Evolutionary conservation across 2,888 invertebrate genomes (phyloP), one percentile per base, ranked within the genome.

Genomic region (Dasysyrphus albostriatus): DNA sequence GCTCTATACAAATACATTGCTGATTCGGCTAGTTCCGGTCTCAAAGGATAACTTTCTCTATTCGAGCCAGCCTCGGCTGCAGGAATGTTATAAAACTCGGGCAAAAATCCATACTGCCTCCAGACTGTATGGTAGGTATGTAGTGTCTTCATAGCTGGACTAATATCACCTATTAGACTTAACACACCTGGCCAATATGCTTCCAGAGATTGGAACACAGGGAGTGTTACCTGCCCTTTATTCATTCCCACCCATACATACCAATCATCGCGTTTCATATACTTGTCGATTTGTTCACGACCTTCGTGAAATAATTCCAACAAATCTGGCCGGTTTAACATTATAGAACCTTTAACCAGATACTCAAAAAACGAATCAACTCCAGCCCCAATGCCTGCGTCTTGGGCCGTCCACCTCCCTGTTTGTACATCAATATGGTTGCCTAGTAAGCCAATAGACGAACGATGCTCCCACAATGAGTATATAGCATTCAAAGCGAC

Each of bases 161-260:
- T 96, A 12, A 97, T 95, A 91, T 99, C 98, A 7, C 99, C 97
- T 88, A 97, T 95, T 19, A 98, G 94, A 89, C 96, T 96, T 76
- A 99, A 94, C 37, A 99, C 94, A 0, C 99, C 99, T 0, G 99
- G 99, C 98, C 99, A 99, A 92, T 98, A 99, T 0, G 99, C 97
- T 93, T 99, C 99, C 29, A 99, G 94, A 0, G 98, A 99, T 92
- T 99, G 99, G 93, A 99, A 99, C n/a, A 99, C 97, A 0, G 99
- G 99, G 89, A 98, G 93, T 0, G 99, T 98, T 7, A 99, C 97
- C 91, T 98, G 97, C 0, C 93, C 99, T 90, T 98, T 97, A 59
- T 96, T 95, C 99, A 99, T 99, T n/a, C 98, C 97, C 0, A 98
- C 99, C 99, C 99, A 99, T 90, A 99, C 95, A 91, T 98, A 98